phyloP scores from a whole-genome alignment of 2,797 vertebrate species.

The Paedocypris micromegethes region DNA sequence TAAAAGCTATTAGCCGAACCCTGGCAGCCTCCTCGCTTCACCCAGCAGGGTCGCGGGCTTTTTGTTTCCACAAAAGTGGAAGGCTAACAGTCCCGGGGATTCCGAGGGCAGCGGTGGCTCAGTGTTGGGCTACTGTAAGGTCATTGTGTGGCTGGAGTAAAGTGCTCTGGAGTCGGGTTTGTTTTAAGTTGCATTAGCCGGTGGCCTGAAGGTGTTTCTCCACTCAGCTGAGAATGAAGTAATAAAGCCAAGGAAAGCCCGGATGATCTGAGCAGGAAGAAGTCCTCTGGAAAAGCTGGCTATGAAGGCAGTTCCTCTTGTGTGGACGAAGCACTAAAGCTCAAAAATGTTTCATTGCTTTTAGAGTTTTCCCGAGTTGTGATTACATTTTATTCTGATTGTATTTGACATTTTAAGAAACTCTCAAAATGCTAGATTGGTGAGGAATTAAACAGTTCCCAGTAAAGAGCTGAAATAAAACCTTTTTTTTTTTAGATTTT shows the following conservation, averaged over 20 bases:
- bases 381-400: too few species aligned
- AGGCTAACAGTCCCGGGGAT: conserved; percentile 46
- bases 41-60: conserved; percentile 42
- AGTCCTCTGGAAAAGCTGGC: conserved; percentile 42
- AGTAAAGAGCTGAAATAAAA: too few species aligned
- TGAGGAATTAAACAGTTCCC: too few species aligned
- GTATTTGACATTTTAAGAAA: too few species aligned
- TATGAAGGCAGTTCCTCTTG: conserved; percentile 50
- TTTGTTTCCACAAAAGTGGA: conserved; percentile 46
- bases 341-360: background rate
- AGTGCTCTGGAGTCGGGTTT: conserved; percentile 27
- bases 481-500: too few species aligned
- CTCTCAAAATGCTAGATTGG: too few species aligned
- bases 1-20: conserved; percentile 57
- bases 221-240: conserved; percentile 18
- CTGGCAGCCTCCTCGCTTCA: conserved; percentile 44
- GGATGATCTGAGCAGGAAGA: conserved; percentile 17
- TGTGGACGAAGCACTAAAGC: conserved; percentile 39
- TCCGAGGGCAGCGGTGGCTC: conserved; percentile 36
- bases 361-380: too few species aligned
- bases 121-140: conserved; percentile 38
- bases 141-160: conserved; percentile 31
- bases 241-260: conserved; percentile 30
- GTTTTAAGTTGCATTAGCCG: conserved; percentile 33
- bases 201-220: conserved; percentile 30